Evolutionary conservation across 1,140 invertebrate species (phyloP).

Genomic region (Galleria mellonella): DNA sequence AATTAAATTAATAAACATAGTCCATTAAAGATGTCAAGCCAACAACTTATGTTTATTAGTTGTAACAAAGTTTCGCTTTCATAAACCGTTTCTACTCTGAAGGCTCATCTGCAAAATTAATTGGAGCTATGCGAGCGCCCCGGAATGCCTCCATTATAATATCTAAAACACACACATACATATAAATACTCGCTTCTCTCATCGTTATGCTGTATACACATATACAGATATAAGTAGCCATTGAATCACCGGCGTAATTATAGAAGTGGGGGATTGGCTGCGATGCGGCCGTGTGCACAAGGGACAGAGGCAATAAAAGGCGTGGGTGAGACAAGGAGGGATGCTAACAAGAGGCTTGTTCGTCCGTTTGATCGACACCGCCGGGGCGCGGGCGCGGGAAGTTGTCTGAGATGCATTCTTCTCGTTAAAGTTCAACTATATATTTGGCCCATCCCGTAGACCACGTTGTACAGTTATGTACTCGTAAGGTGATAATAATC

Average conservation of each 20-base stretch:
- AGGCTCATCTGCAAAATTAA: conserved; percentile 34
- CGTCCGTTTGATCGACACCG: conserved; percentile 72
- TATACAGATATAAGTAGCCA: conserved; percentile 69
- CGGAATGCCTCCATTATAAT: conserved; percentile 43
- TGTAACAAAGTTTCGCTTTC: conserved; percentile 6
- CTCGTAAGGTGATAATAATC: too few relatives aligned
- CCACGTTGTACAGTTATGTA: conserved; percentile 43
- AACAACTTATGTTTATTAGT: neutral
- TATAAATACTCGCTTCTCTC: conserved; percentile 60
- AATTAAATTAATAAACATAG: too few relatives aligned
- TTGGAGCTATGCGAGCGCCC: conserved; percentile 25
- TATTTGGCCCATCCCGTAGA: conserved; percentile 56
- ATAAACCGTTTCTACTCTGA: neutral
- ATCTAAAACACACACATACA: conserved; percentile 57
- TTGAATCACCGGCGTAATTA: conserved; percentile 74
- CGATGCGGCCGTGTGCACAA: conserved; percentile 50
- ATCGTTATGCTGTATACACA: conserved; percentile 58
- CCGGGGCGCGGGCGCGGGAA: conserved; percentile 61
- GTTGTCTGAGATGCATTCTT: conserved; percentile 69
- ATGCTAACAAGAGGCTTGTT: conserved; percentile 68
- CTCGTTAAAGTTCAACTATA: conserved; percentile 69
- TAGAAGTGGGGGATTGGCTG: conserved; percentile 74
- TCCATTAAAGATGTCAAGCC: too few relatives aligned
- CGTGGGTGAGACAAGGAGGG: conserved; percentile 39
- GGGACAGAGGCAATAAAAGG: conserved; percentile 33